phyloP scores from a whole-genome alignment of 2,888 invertebrate genomes.

The Heliconius aoede region DNA sequence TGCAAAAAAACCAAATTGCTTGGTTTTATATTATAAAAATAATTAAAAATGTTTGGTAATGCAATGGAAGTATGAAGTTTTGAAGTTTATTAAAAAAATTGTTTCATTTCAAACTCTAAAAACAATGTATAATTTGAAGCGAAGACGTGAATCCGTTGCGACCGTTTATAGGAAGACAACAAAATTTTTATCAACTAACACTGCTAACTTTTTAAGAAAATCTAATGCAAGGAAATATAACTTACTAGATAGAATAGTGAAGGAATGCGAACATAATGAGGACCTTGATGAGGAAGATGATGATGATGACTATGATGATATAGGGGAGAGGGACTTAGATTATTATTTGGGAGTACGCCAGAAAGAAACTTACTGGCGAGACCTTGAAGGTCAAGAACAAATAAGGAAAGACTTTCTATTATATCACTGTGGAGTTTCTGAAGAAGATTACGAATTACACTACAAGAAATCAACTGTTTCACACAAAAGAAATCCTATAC shows the following conservation, averaged over 20 bases:
- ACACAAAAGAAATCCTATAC: conserved; percentile 57
- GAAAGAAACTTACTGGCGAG: conserved; percentile 75
- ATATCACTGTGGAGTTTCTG: conserved; percentile 72
- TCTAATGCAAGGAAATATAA: conserved; percentile 66
- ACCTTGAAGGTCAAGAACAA: conserved; percentile 72
- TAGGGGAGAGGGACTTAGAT: conserved; percentile 73
- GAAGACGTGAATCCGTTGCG: conserved; percentile 73
- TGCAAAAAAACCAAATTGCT: neutral
- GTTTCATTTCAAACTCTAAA: conserved; percentile 39
- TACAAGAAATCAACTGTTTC: conserved; percentile 58
- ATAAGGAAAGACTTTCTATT: conserved; percentile 75
- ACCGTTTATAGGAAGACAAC: conserved; percentile 77
- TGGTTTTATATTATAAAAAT: neutral
- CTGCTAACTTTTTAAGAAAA: conserved; percentile 69
- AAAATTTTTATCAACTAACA: conserved; percentile 71
- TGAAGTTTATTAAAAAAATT: conserved; percentile 54
- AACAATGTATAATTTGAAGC: conserved; percentile 62
- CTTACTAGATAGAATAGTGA: conserved; percentile 58
- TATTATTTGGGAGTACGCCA: conserved; percentile 74
- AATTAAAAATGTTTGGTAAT: conserved; percentile 48
- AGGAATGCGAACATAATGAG: conserved; percentile 54
- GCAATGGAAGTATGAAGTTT: conserved; percentile 51
- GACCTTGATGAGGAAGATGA: conserved; percentile 46
- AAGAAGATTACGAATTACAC: conserved; percentile 71
- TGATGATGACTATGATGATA: conserved; percentile 60